phyloP scores from a whole-genome alignment of 2,797 vertebrate species.

The Lophius americanus region DNA sequence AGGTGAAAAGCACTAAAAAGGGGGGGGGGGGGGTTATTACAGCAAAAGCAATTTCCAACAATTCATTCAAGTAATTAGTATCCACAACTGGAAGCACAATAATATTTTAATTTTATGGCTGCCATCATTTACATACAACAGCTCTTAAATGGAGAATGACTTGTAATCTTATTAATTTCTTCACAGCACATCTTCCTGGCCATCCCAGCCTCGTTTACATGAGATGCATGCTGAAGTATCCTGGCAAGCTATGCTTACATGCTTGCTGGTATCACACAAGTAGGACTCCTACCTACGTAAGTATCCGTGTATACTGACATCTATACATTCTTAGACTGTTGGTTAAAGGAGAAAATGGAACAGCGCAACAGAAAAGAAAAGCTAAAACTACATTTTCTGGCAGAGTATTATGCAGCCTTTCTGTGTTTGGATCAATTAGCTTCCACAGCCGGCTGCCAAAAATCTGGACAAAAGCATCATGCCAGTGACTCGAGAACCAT shows the following conservation, averaged over 20 bases:
- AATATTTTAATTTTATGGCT: background rate
- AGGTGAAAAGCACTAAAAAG: too few species aligned
- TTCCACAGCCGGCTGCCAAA: constrained; percentile 22
- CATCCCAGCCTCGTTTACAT: background rate
- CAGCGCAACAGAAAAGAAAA: background rate
- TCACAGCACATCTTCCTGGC: background rate
- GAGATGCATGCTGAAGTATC: background rate
- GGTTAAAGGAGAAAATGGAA: background rate
- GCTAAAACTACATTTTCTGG: background rate
- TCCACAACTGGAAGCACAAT: background rate
- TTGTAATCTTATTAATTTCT: too few species aligned
- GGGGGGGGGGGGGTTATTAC: background rate
- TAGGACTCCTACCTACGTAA: background rate
- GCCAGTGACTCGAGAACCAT: constrained; percentile 15
- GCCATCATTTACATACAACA: background rate
- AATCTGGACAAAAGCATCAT: constrained; percentile 47
- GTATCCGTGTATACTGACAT: background rate
- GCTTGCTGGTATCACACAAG: background rate
- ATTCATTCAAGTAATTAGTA: background rate
- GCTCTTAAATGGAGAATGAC: background rate
- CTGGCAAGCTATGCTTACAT: background rate
- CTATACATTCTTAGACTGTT: background rate
- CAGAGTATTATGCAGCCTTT: constrained; percentile 21
- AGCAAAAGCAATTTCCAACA: background rate
- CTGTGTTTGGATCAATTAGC: constrained; percentile 4